phyloP scores from a whole-genome alignment of 64 coral and sea anemone genomes.

The Dendronephthya gigantea region DNA sequence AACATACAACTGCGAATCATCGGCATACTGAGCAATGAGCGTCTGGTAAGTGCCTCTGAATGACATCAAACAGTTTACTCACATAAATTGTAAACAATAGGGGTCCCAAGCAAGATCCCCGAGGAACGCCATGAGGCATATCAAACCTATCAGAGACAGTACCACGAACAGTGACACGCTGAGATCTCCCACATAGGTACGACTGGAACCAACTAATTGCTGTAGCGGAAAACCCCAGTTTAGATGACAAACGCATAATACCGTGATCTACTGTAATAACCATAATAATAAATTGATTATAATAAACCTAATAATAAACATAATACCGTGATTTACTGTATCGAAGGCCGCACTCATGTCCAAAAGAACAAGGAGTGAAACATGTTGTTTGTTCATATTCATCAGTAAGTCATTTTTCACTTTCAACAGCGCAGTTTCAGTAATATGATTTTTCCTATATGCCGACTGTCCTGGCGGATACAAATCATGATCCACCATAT shows the following conservation, averaged over 20 bases:
- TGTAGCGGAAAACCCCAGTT: constrained; percentile 21
- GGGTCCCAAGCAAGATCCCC: background rate
- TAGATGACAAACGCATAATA: background rate
- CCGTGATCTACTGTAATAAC: too few relatives aligned
- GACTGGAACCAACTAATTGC: constrained; percentile 9
- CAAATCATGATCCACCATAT: too few relatives aligned
- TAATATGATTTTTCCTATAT: background rate
- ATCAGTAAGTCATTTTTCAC: too few relatives aligned
- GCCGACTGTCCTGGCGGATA: background rate
- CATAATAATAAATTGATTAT: too few relatives aligned
- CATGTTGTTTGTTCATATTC: constrained; percentile 29
- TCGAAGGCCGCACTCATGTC: constrained; percentile 10
- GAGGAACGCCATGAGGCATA: background rate
- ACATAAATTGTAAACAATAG: too few relatives aligned
- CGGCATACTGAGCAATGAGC: too few relatives aligned
- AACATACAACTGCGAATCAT: too few relatives aligned
- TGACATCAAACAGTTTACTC: too few relatives aligned
- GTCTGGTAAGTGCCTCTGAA: too few relatives aligned
- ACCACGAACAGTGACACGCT: constrained; percentile 22
- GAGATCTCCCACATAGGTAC: constrained; percentile 6
- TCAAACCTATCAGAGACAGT: constrained; percentile 11
- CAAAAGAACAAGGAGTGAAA: background rate
- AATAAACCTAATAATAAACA: too few relatives aligned
- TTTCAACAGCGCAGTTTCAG: background rate
- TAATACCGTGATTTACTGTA: constrained; percentile 15